Evolutionary conservation across 2,113 vertebrate species (phyloP).

Genomic region (Pomatostomus ruficeps): DNA sequence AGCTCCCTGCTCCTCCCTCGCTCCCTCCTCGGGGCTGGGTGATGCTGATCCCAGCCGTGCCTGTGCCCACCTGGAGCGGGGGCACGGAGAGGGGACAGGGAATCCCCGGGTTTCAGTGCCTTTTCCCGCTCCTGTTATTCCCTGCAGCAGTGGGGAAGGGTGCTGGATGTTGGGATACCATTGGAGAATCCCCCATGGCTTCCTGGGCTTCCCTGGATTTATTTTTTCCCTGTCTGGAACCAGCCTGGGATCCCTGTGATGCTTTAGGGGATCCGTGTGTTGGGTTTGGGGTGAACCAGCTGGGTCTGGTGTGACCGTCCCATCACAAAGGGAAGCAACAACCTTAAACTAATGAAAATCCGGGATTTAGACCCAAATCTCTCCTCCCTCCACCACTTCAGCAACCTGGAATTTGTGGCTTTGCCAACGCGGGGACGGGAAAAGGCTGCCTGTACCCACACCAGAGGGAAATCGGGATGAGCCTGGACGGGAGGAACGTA

Average conservation of each 20-base stretch:
- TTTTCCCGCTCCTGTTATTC: rapidly evolving
- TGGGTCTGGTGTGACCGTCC: background rate
- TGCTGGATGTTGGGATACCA: background rate
- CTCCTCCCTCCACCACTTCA: background rate
- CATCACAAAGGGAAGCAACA: rapidly evolving
- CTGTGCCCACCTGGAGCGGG: background rate
- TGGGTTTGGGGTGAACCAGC: background rate
- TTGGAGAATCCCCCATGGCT: rapidly evolving
- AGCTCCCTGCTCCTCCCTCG: rapidly evolving
- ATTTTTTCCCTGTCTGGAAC: background rate
- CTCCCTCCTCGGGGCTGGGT: rapidly evolving
- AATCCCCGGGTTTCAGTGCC: rapidly evolving
- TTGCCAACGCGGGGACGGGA: background rate
- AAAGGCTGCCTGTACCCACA: background rate
- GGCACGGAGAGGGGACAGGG: rapidly evolving
- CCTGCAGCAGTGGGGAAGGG: background rate
- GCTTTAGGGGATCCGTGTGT: rapidly evolving
- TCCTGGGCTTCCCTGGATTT: background rate
- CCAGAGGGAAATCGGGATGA: background rate
- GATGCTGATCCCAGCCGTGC: background rate
- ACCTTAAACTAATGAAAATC: background rate
- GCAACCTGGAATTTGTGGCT: background rate
- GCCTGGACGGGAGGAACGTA: background rate
- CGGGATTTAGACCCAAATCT: background rate
- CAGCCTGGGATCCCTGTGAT: background rate